Evolutionary conservation across 2,888 invertebrate species (phyloP).

Genomic region (Biston betularia): DNA sequence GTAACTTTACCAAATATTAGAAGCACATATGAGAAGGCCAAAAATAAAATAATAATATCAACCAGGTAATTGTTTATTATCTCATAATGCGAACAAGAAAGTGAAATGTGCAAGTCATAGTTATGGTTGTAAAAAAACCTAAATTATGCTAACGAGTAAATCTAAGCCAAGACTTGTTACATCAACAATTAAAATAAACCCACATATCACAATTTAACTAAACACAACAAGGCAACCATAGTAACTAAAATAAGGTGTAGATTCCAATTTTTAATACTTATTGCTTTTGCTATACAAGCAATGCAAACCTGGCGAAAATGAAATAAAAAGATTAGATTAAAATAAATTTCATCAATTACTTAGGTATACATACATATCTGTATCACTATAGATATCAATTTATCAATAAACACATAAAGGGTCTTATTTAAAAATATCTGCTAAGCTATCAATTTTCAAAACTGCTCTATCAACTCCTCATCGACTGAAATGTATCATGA

Average conservation of each 20-base stretch:
- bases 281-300: constrained; percentile 68
- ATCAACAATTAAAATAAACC: constrained; percentile 71
- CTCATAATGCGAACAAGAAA: constrained; percentile 75
- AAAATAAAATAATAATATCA: constrained; percentile 54
- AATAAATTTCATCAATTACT: constrained; percentile 55
- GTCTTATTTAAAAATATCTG: constrained; percentile 24
- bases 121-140: constrained; percentile 75
- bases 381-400: constrained; percentile 59
- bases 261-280: constrained; percentile 71
- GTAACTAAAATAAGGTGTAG: constrained; percentile 61
- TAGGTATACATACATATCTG: constrained; percentile 57
- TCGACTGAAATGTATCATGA: too few relatives aligned
- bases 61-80: constrained; percentile 79
- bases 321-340: constrained; percentile 42
- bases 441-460: too few relatives aligned
- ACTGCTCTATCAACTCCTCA: too few relatives aligned
- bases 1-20: too few relatives aligned
- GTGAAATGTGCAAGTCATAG: constrained; percentile 77
- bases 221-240: constrained; percentile 71
- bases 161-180: constrained; percentile 58
- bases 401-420: constrained; percentile 58
- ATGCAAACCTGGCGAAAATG: constrained; percentile 61
- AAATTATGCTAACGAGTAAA: constrained; percentile 54
- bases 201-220: constrained; percentile 82
- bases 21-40: background rate